Conservation (phyloP, 1,140 invertebrate genomes). For the Dufourea novaeangliae region DNA sequence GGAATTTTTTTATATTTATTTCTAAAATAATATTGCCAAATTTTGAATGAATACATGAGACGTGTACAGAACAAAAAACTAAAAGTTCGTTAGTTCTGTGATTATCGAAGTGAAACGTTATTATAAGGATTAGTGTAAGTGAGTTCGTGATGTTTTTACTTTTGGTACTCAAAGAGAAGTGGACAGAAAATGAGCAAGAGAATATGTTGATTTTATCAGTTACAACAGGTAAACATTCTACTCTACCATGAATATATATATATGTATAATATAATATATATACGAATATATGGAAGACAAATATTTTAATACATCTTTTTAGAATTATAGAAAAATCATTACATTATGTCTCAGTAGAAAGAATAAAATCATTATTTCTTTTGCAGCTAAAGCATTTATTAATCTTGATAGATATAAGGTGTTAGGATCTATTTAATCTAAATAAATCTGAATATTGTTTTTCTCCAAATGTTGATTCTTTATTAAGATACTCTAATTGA, state of each 20-base stretch:
- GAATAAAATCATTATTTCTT: slow-evolving; percentile 43
- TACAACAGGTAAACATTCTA: slow-evolving; percentile 32
- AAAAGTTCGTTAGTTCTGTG: slow-evolving; percentile 11
- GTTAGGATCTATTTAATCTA: not conserved
- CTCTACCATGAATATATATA: not conserved
- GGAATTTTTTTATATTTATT: slow-evolving; percentile 25
- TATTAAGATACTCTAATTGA: not conserved
- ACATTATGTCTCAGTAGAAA: slow-evolving; percentile 12
- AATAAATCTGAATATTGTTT: not conserved
- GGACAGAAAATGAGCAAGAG: not conserved
- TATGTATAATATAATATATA: too few species aligned
- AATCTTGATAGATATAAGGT: slow-evolving; percentile 12
- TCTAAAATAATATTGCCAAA: slow-evolving; percentile 22
- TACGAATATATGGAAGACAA: too few species aligned
- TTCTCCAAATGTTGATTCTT: not conserved
- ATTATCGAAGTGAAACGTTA: not conserved
- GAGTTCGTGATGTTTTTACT: slow-evolving; percentile 32
- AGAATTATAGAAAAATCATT: not conserved
- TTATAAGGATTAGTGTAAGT: slow-evolving; percentile 5
- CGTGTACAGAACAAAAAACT: not conserved
- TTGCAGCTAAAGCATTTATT: slow-evolving; percentile 31
- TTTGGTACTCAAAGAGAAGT: slow-evolving; percentile 29
- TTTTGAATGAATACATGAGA: not conserved
- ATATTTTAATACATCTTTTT: slow-evolving; percentile 40
- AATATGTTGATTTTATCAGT: slow-evolving; percentile 7